Evolutionary conservation across 2,113 vertebrate species (phyloP).

Genomic region (Lutjanus erythropterus): DNA sequence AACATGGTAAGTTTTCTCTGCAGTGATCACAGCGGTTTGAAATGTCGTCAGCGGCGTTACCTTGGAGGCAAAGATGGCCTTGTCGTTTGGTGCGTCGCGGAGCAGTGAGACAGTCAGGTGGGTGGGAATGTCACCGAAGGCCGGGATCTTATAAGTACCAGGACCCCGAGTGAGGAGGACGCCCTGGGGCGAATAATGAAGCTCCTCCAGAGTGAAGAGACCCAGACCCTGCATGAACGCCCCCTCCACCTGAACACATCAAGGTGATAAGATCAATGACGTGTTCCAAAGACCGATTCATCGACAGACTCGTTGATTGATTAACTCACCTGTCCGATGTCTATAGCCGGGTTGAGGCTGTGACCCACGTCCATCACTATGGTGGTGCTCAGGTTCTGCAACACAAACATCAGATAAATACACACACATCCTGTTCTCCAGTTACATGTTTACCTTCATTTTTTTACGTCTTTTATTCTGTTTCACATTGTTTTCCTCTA

Average conservation of each 20-base stretch:
- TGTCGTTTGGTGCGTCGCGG: conserved; percentile 91
- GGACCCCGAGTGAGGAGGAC: conserved; percentile 93
- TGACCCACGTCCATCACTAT: conserved; percentile 97
- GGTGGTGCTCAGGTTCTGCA: conserved; percentile 93
- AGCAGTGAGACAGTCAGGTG: conserved; percentile 92
- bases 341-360: conserved; percentile 96
- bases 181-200: conserved; percentile 92
- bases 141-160: conserved; percentile 96
- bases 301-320: not conserved
- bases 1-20: not conserved
- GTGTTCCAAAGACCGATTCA: not conserved
- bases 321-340: conserved; percentile 93
- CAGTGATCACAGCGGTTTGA: not conserved
- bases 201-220: conserved; percentile 95
- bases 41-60: conserved; percentile 65
- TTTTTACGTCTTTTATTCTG: no score
- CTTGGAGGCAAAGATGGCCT: conserved; percentile 91
- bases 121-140: conserved; percentile 92
- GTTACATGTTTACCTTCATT: no score
- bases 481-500: no score
- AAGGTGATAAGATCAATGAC: no score
- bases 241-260: conserved; percentile 91
- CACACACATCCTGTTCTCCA: no score
- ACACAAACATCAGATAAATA: not conserved
- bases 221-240: conserved; percentile 95